Evolutionary conservation across 37 sponge, comb jelly and placozoan genomes (phyloP), one percentile per base, ranked within the genome.

Genomic region (Halichondria panicea): DNA sequence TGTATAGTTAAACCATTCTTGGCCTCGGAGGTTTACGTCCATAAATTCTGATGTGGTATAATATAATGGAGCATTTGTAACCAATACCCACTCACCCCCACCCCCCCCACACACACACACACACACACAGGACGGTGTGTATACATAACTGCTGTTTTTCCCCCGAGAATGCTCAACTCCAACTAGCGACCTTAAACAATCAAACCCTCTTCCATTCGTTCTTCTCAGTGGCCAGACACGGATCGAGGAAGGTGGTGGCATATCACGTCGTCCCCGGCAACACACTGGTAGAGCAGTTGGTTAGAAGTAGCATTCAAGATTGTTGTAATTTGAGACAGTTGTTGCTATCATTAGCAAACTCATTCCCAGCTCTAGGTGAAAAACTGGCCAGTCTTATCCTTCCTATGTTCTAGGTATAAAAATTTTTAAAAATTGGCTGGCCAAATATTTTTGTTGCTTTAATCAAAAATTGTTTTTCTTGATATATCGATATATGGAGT

Each of bases 111-210:
- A 66, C 27, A 36, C n/a, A 28, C 41, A 8, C 8, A 36, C 8
- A 21, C 19, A 36, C 38, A 36, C 66, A 31, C 69, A 91, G 92
- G 70, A 86, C 92, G 24, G 87, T 91, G 31, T 91, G 92, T 46
- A 78, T 91, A 22, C 92, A 91, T 34, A 55, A 45, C 48, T 77
- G 87, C 52, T 59, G 82, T 38, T 82, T 91, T 71, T 86, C 87
- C 39, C 92, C 92, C 1, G 92, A 91, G 56, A 91, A 91, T 48
- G 92, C 92, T 6, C 87, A 86, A 66, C 58, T 91, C 32, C 87
- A 91, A 33, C 68, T 86, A 21, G 50, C 22, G 6, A 32, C 25
- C 33, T 34, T 37, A 5, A 40, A 50, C 36, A 59, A 18, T 4
- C 3, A 31, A 30, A 1, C n/a, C 19, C 43, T 27, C 1, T 24